A percentile compares a stretch with the other conserved stretches of the same genome.
phyloP scores from a whole-genome alignment of 2,797 vertebrate species.

The Eidolon dupreanum region DNA sequence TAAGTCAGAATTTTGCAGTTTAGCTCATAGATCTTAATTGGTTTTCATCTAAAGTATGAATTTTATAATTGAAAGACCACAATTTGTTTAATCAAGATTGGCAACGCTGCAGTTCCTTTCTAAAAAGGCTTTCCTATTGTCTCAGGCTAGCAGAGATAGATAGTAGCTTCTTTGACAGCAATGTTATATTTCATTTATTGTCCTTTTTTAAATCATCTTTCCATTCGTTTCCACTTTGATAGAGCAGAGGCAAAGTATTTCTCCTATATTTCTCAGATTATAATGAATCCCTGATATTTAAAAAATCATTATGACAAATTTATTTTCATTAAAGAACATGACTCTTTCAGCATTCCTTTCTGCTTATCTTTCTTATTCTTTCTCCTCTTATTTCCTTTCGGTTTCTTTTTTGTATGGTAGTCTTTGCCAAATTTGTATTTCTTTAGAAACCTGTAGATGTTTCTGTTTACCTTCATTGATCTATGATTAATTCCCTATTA shows the following conservation, averaged over 20 bases:
- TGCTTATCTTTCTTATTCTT: constrained; percentile 31
- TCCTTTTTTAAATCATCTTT: constrained; percentile 65
- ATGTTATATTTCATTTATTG: constrained; percentile 76
- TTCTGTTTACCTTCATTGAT: background rate
- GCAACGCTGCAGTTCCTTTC: constrained; percentile 82
- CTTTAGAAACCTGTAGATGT: background rate
- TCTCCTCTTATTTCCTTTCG: constrained; percentile 63
- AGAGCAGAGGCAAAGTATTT: constrained; percentile 78
- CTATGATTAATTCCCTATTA: background rate
- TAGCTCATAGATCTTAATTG: constrained; percentile 80
- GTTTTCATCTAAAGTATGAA: constrained; percentile 74
- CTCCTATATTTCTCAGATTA: constrained; percentile 57
- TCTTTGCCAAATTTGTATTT: background rate
- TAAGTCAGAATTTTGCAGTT: constrained; percentile 80
- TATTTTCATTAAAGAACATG: constrained; percentile 77
- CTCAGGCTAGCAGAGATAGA: constrained; percentile 74
- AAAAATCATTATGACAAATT: constrained; percentile 71
- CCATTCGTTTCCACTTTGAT: constrained; percentile 77
- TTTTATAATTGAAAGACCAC: constrained; percentile 68
- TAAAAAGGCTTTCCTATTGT: constrained; percentile 80
- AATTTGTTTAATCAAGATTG: constrained; percentile 75
- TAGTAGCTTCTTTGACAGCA: constrained; percentile 71
- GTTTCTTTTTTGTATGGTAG: constrained; percentile 62
- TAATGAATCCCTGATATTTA: constrained; percentile 77
- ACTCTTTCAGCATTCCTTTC: constrained; percentile 75